Conservation (phyloP, 2,888 invertebrate genomes). For the Liopterus haemorrhoidalis region DNA sequence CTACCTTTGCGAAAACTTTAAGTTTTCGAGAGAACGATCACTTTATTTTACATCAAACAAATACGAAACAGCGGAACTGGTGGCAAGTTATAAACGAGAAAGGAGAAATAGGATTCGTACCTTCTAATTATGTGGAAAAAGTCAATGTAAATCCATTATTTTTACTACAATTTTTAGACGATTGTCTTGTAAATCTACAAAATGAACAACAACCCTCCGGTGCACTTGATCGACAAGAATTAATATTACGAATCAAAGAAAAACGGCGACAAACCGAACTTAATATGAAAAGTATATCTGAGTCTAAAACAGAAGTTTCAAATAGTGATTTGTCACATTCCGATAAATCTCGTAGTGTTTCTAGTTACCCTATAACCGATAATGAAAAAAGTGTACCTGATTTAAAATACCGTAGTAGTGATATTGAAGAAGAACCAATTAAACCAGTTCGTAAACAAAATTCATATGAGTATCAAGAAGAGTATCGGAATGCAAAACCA, state of each 20-base stretch:
- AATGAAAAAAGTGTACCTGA: constrained; percentile 12
- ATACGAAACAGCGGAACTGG: constrained; percentile 77
- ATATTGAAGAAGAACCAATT: constrained; percentile 37
- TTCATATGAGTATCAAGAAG: constrained; percentile 39
- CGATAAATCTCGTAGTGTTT: constrained; percentile 29
- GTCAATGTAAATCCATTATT: constrained; percentile 70
- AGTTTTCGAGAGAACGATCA: constrained; percentile 75
- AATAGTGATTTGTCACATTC: constrained; percentile 37
- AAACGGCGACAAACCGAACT: constrained; percentile 57
- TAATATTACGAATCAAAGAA: constrained; percentile 57
- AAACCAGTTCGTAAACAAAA: constrained; percentile 35
- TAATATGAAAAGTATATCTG: constrained; percentile 40
- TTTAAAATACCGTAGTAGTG: constrained; percentile 17
- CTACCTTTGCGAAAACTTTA: constrained; percentile 74
- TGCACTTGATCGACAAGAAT: constrained; percentile 55
- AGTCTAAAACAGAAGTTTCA: constrained; percentile 42
- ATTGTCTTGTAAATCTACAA: constrained; percentile 56
- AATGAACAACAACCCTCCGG: constrained; percentile 44
- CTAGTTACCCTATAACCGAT: constrained; percentile 6
- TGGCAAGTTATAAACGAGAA: constrained; percentile 81
- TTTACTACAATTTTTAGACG: constrained; percentile 64
- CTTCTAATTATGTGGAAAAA: constrained; percentile 77
- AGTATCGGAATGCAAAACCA: constrained; percentile 38
- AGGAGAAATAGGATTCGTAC: constrained; percentile 79
- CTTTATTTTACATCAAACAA: constrained; percentile 73